Conservation (phyloP, 2,797 vertebrate species). For the Lutjanus argentimaculatus region DNA sequence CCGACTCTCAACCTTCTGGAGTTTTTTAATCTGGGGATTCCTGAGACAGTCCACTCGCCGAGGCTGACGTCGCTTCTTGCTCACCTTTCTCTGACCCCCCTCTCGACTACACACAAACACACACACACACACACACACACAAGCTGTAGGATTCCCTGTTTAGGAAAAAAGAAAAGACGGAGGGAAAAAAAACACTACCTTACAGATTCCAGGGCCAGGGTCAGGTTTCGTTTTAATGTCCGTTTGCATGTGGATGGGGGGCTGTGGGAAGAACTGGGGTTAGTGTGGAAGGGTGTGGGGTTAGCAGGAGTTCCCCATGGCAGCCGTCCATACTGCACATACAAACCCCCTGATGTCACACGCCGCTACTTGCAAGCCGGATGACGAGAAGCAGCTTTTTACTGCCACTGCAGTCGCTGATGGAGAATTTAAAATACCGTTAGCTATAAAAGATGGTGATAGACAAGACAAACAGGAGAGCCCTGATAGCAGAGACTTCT, state of each 20-base stretch:
- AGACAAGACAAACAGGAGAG: slow-evolving; percentile 84
- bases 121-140: slow-evolving; percentile 15
- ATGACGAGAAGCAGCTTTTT: slow-evolving; percentile 75
- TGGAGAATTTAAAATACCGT: slow-evolving; percentile 67
- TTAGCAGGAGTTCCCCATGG: slow-evolving; percentile 79
- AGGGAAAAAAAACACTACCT: slow-evolving; percentile 87
- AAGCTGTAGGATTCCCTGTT: slow-evolving; percentile 70
- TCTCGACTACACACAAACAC: slow-evolving; percentile 46
- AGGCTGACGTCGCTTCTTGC: slow-evolving; percentile 83
- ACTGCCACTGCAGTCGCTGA: slow-evolving; percentile 63
- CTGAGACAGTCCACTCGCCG: slow-evolving; percentile 89
- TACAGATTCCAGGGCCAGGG: slow-evolving; percentile 85
- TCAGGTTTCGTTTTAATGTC: slow-evolving; percentile 91
- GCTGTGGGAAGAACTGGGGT: slow-evolving; percentile 65
- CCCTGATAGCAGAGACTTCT: slow-evolving; percentile 72
- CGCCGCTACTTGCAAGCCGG: slow-evolving; percentile 52
- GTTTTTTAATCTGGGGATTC: slow-evolving; percentile 98
- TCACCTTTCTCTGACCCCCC: slow-evolving; percentile 92
- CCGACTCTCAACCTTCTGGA: slow-evolving; percentile 93
- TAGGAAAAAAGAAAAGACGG: slow-evolving; percentile 35
- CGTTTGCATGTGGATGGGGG: slow-evolving; percentile 82
- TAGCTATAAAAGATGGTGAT: slow-evolving; percentile 67
- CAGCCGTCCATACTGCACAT: slow-evolving; percentile 80
- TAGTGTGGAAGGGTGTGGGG: slow-evolving; percentile 72
- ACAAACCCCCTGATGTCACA: slow-evolving; percentile 80